A percentile compares a stretch with the other conserved stretches of the same genome.
Conservation (phyloP, 2,888 invertebrate genomes). For the Cheilosia urbana region DNA sequence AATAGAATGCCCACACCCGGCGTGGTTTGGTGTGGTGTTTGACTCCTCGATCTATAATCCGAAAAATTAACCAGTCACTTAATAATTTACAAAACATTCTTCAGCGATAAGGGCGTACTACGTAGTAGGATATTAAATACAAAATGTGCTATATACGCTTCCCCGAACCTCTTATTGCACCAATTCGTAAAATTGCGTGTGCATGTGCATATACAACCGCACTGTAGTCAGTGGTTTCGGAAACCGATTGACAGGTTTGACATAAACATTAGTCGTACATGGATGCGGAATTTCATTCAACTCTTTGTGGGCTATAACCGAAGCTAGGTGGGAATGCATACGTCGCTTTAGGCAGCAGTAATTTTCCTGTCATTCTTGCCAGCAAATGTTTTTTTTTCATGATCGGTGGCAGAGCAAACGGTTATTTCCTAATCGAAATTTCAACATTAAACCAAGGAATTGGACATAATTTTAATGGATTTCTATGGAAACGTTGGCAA, state of each 20-base stretch:
- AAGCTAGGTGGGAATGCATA: not conserved
- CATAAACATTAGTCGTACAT: constrained; percentile 34
- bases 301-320: not conserved
- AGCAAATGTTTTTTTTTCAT: constrained; percentile 4
- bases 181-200: constrained; percentile 14
- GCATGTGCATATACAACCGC: not conserved
- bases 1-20: too few relatives aligned
- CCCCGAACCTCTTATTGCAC: constrained; percentile 4
- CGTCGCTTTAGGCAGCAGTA: constrained; percentile 5
- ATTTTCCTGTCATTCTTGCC: constrained; percentile 32
- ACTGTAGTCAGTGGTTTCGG: not conserved
- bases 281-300: constrained; percentile 25
- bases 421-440: constrained; percentile 32
- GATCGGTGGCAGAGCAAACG: constrained; percentile 11
- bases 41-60: too few relatives aligned
- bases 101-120: too few relatives aligned
- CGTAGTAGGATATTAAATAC: not conserved
- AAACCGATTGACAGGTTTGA: constrained; percentile 34
- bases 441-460: constrained; percentile 9
- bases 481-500: not conserved
- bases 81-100: too few relatives aligned
- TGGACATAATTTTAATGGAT: constrained; percentile 11
- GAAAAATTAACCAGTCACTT: too few relatives aligned
- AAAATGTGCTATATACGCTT: not conserved
- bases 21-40: too few relatives aligned